Evolutionary conservation across 2,113 vertebrate genomes (phyloP).

Genomic region (Ictalurus punctatus): DNA sequence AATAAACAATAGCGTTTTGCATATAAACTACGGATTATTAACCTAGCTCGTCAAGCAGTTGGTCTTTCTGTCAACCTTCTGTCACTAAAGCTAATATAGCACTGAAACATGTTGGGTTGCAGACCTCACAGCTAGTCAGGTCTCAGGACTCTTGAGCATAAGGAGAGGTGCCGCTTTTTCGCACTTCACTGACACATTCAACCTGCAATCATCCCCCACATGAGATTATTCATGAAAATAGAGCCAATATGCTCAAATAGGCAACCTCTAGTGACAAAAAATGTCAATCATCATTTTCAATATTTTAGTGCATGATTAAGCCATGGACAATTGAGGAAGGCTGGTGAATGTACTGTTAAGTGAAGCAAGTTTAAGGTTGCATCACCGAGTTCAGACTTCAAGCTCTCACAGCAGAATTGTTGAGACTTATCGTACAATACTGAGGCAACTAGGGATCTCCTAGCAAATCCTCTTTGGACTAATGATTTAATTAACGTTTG

Average conservation of each 20-base stretch:
- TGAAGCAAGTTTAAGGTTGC: neutral
- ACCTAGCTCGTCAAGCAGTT: constrained; percentile 39
- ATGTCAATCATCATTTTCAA: constrained; percentile 42
- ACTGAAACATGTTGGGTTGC: constrained; percentile 44
- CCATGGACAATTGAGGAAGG: neutral
- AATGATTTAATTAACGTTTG: constrained; percentile 43
- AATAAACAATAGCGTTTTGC: constrained; percentile 1
- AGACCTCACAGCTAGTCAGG: constrained; percentile 51
- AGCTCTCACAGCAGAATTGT: constrained; percentile 10
- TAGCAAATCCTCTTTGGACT: constrained; percentile 23
- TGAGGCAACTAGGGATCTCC: constrained; percentile 28
- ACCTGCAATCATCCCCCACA: constrained; percentile 65
- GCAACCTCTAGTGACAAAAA: constrained; percentile 56
- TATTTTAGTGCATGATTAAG: constrained; percentile 6
- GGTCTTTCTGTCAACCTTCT: constrained; percentile 47
- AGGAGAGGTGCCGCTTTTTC: constrained; percentile 70
- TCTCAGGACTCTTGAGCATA: constrained; percentile 67
- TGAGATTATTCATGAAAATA: constrained; percentile 53
- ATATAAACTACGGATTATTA: constrained; percentile 25
- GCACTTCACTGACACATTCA: constrained; percentile 69
- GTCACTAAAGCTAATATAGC: constrained; percentile 44
- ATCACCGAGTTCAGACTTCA: constrained; percentile 28
- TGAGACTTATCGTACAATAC: constrained; percentile 24
- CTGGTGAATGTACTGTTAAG: neutral
- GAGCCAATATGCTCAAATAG: constrained; percentile 64